Evolutionary conservation across 1,140 invertebrate species (phyloP).

Genomic region (Trichonephila inaurata): DNA sequence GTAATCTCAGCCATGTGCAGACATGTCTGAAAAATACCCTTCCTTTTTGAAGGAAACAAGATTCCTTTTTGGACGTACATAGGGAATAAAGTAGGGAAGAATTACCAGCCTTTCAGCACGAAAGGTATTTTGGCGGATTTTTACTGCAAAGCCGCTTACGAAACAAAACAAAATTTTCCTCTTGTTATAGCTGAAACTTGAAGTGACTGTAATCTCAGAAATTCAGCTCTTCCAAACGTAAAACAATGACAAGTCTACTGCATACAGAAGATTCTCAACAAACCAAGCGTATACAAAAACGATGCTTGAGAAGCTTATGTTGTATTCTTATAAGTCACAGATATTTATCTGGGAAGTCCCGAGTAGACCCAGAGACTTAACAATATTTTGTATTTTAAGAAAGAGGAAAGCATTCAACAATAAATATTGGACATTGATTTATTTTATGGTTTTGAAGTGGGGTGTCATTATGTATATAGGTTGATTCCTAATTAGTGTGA

Average conservation of each 20-base stretch:
- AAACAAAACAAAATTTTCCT: not conserved
- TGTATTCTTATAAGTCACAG: not conserved
- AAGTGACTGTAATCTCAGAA: not conserved
- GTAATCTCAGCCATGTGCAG: no score
- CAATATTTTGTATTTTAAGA: not conserved
- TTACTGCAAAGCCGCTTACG: not conserved
- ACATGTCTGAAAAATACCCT: not conserved
- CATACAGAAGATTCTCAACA: not conserved
- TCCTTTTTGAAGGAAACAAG: not conserved
- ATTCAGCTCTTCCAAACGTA: not conserved
- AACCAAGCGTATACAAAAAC: not conserved
- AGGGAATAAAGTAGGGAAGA: not conserved
- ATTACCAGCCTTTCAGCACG: not conserved
- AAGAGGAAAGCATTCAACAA: not conserved
- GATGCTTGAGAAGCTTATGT: not conserved
- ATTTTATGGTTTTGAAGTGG: not conserved
- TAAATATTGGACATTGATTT: constrained; percentile 18
- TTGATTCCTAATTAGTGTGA: no score
- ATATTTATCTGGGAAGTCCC: not conserved
- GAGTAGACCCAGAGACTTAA: not conserved
- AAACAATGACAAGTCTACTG: not conserved
- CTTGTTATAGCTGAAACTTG: not conserved
- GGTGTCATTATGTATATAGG: no score
- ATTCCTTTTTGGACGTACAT: not conserved
- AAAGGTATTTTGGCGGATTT: not conserved